Conservation (phyloP, 2,797 vertebrate species). For the Rhinichthys osculus region DNA sequence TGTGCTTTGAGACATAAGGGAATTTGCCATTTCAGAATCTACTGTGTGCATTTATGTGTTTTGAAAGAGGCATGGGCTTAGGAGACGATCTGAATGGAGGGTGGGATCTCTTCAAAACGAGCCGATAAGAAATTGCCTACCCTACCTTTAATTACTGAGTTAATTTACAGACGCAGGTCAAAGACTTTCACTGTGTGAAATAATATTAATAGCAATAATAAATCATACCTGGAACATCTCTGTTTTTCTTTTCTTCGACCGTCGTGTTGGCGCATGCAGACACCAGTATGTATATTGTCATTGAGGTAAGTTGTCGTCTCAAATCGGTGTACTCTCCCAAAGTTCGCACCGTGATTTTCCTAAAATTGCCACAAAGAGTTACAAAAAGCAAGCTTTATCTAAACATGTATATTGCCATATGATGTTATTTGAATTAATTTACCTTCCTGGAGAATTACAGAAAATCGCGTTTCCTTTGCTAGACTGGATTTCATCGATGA, state of each 20-base stretch:
- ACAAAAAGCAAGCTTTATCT: neutral
- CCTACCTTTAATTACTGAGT: neutral
- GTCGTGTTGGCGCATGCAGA: slow-evolving; percentile 49
- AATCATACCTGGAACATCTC: neutral
- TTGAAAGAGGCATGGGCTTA: no score
- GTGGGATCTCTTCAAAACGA: no score
- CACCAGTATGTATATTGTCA: slow-evolving; percentile 69
- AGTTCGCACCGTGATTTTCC: slow-evolving; percentile 67
- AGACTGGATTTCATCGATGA: slow-evolving; percentile 69
- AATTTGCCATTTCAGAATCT: no score
- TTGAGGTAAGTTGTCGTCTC: slow-evolving; percentile 70
- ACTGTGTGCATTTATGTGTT: no score
- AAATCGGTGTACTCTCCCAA: slow-evolving; percentile 69
- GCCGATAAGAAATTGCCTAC: no score
- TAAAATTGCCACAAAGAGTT: slow-evolving; percentile 25
- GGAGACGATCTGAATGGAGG: no score
- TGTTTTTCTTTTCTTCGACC: slow-evolving; percentile 46
- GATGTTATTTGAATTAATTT: neutral
- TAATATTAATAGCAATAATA: neutral
- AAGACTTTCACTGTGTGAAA: neutral
- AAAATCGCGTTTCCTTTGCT: slow-evolving; percentile 64
- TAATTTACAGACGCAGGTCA: neutral
- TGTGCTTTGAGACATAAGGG: no score
- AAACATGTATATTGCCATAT: neutral
- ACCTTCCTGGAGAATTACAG: slow-evolving; percentile 71